These are phyloP conservation scores for Amphipoea lucens DNA, from an alignment of 2,888 invertebrate genomes.

Conservation along the genomic window DNA sequence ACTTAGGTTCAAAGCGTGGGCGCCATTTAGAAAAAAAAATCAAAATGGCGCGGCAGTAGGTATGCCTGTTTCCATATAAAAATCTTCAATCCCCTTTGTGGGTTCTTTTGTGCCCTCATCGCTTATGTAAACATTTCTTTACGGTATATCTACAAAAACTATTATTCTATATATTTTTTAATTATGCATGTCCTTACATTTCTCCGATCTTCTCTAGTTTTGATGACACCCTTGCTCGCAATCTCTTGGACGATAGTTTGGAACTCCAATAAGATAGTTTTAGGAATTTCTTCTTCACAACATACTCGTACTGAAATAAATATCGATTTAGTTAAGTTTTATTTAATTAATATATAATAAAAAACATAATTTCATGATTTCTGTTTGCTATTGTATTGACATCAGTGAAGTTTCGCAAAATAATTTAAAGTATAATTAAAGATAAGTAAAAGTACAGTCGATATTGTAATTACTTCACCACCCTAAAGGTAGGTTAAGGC, in stretches of 20 bases:
- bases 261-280: constrained; percentile 81
- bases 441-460: neutral
- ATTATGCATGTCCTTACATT: constrained; percentile 74
- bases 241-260: constrained; percentile 79
- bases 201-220: constrained; percentile 78
- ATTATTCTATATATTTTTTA: neutral
- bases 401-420: neutral
- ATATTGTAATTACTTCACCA: neutral
- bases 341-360: neutral
- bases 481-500: too few species aligned
- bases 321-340: neutral
- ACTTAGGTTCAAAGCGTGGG: accelerated
- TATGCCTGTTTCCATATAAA: too few species aligned
- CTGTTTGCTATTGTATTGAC: neutral
- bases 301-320: constrained; percentile 82
- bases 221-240: constrained; percentile 75
- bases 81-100: neutral
- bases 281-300: constrained; percentile 83
- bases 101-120: neutral
- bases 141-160: neutral
- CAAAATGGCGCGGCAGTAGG: too few species aligned
- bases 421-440: neutral
- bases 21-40: too few species aligned
- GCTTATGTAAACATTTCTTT: neutral
- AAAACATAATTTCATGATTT: neutral